These are phyloP conservation scores for Amphipyra berbera DNA, from an alignment of 2,888 invertebrate genomes.

Conservation along the genomic window DNA sequence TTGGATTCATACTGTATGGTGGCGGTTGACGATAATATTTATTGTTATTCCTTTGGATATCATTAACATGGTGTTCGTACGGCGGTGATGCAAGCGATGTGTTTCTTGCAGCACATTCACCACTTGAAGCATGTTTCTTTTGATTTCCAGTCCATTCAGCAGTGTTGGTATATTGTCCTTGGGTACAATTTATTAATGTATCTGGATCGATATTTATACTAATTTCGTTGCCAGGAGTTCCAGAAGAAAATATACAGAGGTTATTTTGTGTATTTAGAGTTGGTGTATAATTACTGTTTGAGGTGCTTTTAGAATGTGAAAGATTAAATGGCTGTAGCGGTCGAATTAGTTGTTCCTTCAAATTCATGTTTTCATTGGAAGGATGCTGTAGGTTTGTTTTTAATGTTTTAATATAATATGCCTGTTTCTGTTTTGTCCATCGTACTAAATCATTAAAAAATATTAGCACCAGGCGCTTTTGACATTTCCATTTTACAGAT, in stretches of 20 bases:
- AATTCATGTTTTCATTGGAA: slow-evolving; percentile 20
- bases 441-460: slow-evolving; percentile 63
- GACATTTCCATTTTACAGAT: slow-evolving; percentile 29
- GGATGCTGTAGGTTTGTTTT: neutral
- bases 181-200: slow-evolving; percentile 17
- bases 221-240: slow-evolving; percentile 59
- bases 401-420: neutral
- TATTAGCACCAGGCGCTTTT: slow-evolving; percentile 37
- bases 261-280: slow-evolving; percentile 14
- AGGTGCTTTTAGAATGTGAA: neutral
- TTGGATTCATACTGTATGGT: neutral
- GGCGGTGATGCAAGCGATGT: neutral
- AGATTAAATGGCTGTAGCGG: slow-evolving; percentile 6
- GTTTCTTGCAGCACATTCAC: slow-evolving; percentile 2
- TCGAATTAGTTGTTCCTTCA: slow-evolving; percentile 34
- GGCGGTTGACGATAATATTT: slow-evolving; percentile 17
- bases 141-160: neutral
- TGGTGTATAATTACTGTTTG: slow-evolving; percentile 1
- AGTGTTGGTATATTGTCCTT: neutral
- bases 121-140: neutral
- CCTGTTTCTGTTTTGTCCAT: slow-evolving; percentile 62
- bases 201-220: slow-evolving; percentile 48
- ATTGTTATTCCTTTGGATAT: slow-evolving; percentile 14
- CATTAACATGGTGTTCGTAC: neutral
- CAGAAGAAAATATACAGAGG: slow-evolving; percentile 54